These are phyloP conservation scores for Zelleria hepariella DNA, from an alignment of 2,888 invertebrate genomes.

Conservation along the genomic window DNA sequence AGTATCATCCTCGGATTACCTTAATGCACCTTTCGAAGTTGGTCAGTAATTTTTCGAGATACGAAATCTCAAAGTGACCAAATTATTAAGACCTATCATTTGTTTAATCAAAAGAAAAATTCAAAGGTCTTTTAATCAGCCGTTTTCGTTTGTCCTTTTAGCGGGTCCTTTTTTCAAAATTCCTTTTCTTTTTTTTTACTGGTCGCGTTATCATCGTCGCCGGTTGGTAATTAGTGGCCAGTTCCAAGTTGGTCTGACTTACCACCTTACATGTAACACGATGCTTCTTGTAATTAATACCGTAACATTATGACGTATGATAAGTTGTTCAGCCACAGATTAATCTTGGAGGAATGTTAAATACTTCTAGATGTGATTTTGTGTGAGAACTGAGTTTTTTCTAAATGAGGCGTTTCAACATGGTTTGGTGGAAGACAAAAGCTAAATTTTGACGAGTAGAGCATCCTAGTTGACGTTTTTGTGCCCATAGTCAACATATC, in stretches of 20 bases:
- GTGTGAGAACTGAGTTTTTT: background rate
- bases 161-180: background rate
- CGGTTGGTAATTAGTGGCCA: conserved; percentile 30
- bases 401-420: too few relatives aligned
- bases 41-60: background rate
- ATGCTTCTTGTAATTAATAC: background rate
- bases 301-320: background rate
- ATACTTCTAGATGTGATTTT: background rate
- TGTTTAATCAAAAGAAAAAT: background rate
- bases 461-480: too few relatives aligned
- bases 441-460: too few relatives aligned
- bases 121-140: background rate
- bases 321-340: background rate
- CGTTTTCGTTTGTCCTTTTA: background rate
- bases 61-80: background rate
- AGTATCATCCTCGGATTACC: background rate
- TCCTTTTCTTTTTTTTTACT: background rate
- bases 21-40: background rate
- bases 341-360: background rate
- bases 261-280: conserved; percentile 23
- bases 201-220: background rate
- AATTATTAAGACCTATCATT: background rate
- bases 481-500: too few relatives aligned
- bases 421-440: too few relatives aligned
- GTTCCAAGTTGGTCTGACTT: conserved; percentile 25